Conservation (phyloP, 2,888 invertebrate genomes). For the Emmelina monodactyla region DNA sequence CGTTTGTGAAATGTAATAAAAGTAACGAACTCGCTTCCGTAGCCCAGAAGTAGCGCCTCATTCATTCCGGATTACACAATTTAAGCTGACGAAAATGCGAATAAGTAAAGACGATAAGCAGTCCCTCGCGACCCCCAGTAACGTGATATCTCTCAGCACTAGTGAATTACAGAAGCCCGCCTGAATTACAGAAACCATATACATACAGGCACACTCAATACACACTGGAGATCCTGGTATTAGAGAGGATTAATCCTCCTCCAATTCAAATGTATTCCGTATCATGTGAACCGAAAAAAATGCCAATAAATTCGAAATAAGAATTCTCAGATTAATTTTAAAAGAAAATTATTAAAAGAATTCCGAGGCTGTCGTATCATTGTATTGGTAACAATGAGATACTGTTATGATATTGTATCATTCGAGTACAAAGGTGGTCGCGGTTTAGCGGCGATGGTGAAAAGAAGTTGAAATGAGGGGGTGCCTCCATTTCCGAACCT, state of each 20-base stretch:
- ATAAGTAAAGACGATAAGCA: no score
- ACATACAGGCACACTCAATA: constrained; percentile 44
- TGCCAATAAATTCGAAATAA: constrained; percentile 16
- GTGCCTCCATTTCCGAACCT: constrained; percentile 54
- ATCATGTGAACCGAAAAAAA: constrained; percentile 31
- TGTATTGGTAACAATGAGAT: neutral
- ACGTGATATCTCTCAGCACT: constrained; percentile 44
- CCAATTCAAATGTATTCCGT: constrained; percentile 36
- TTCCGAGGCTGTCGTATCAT: constrained; percentile 11
- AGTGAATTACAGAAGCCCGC: constrained; percentile 52
- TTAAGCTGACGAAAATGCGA: no score
- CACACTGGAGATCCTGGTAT: constrained; percentile 47
- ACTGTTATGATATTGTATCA: constrained; percentile 22
- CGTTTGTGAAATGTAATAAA: no score
- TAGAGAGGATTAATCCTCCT: constrained; percentile 52
- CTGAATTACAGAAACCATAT: constrained; percentile 65
- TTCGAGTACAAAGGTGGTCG: constrained; percentile 25
- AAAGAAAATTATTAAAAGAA: no score
- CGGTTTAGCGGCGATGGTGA: constrained; percentile 24
- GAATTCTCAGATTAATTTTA: no score
- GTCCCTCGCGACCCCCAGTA: constrained; percentile 41
- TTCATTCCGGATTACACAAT: no score
- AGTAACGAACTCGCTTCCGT: no score
- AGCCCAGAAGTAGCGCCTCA: no score
- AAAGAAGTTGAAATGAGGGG: constrained; percentile 33